Evolutionary conservation across 2,113 vertebrate species (phyloP).

Genomic region (Misgurnus mizolepis): DNA sequence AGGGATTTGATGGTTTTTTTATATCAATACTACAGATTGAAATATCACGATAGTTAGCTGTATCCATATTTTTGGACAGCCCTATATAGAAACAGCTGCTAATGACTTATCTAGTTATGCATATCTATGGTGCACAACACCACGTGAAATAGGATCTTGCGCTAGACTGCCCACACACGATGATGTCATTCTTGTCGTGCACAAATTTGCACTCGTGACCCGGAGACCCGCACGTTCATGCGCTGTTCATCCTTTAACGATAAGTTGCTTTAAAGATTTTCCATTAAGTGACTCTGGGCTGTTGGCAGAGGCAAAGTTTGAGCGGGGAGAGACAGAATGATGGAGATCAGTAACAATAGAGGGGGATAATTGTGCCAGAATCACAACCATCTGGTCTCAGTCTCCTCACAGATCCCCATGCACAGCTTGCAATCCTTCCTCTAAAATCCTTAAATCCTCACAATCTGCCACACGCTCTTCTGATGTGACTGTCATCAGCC

Average conservation of each 20-base stretch:
- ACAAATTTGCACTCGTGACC: background rate
- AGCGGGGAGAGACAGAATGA: constrained; percentile 51
- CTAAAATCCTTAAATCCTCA: constrained; percentile 66
- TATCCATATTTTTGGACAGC: too few relatives aligned
- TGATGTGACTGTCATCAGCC: constrained; percentile 42
- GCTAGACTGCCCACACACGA: too few relatives aligned
- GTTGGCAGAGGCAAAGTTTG: constrained; percentile 29
- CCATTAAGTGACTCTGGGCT: constrained; percentile 52
- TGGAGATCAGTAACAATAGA: constrained; percentile 58
- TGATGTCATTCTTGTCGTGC: too few relatives aligned
- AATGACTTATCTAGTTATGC: too few relatives aligned
- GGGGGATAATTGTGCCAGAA: constrained; percentile 59
- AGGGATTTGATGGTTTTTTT: too few relatives aligned
- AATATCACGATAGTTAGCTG: too few relatives aligned
- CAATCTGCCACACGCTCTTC: constrained; percentile 48
- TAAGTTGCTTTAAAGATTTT: constrained; percentile 54
- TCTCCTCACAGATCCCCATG: constrained; percentile 60
- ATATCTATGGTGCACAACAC: too few relatives aligned
- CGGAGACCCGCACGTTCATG: background rate
- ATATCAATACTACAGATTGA: too few relatives aligned
- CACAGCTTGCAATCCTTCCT: constrained; percentile 56
- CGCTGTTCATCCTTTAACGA: background rate
- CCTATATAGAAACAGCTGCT: too few relatives aligned
- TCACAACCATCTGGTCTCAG: constrained; percentile 66
- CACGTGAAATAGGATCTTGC: too few relatives aligned